A percentile compares a stretch with the other conserved stretches of the same genome.
These are phyloP conservation scores for Tipula lateralis DNA, from an alignment of 2,888 invertebrate species.

Conservation along the genomic window DNA sequence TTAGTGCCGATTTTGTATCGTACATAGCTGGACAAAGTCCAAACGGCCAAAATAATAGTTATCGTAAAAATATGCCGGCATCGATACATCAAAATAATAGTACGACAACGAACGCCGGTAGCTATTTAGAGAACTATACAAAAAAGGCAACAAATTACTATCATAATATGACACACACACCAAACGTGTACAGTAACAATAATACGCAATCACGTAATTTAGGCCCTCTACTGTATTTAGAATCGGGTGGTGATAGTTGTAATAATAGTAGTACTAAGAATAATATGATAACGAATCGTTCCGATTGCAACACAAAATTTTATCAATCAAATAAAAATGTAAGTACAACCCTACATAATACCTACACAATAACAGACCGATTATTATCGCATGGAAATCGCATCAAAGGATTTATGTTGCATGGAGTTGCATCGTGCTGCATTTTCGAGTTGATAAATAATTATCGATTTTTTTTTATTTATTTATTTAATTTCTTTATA, in stretches of 20 bases:
- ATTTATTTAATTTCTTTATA: neutral
- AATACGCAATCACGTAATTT: constrained; percentile 31
- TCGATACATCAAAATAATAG: neutral
- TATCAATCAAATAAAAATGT: constrained; percentile 32
- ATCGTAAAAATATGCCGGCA: neutral
- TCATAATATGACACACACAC: neutral
- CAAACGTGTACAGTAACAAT: constrained; percentile 20
- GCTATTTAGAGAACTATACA: constrained; percentile 33
- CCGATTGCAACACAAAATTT: constrained; percentile 30
- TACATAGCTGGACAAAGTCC: neutral
- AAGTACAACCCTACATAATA: constrained; percentile 30
- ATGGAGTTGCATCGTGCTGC: neutral
- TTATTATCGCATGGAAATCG: neutral
- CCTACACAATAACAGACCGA: neutral
- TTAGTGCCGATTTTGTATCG: neutral
- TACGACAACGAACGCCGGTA: constrained; percentile 27
- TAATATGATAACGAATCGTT: neutral
- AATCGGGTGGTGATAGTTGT: constrained; percentile 27
- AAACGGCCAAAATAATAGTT: neutral
- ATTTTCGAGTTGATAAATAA: neutral
- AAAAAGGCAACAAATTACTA: constrained; percentile 32
- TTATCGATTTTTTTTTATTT: neutral
- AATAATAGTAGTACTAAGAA: constrained; percentile 28
- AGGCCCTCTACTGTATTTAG: constrained; percentile 35
- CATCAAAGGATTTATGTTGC: neutral